Evolutionary conservation across 92 coral and sea anemone species (phyloP).

Genomic region (Parazoanthus atlanticus): DNA sequence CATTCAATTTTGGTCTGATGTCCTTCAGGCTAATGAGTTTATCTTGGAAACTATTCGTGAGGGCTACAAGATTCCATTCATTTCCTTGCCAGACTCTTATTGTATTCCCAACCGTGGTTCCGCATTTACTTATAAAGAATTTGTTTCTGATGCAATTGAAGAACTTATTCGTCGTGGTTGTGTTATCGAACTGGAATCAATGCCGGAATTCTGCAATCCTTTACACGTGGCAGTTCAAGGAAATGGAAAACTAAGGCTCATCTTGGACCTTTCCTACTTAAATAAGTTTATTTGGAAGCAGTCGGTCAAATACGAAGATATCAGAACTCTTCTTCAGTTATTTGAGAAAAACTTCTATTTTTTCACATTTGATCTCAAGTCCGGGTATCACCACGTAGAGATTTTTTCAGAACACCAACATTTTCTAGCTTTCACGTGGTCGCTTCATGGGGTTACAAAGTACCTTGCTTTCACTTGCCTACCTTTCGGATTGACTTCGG

Average conservation of each 20-base stretch:
- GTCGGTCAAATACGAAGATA: no score
- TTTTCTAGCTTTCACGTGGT: no score
- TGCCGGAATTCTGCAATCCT: conserved; percentile 45
- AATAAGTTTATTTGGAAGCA: conserved; percentile 51
- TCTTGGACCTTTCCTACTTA: conserved; percentile 49
- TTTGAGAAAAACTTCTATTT: no score
- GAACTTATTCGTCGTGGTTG: conserved; percentile 54
- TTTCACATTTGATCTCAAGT: no score
- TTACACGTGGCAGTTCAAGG: conserved; percentile 47
- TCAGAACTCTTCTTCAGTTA: no score
- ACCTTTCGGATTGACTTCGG: no score
- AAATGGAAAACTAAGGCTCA: conserved; percentile 40
- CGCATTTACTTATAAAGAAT: conserved; percentile 53
- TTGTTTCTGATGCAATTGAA: conserved; percentile 49
- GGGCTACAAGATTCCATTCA: conserved; percentile 46
- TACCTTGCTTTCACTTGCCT: no score
- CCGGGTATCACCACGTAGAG: no score
- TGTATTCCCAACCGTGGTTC: conserved; percentile 48
- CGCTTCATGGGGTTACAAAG: no score
- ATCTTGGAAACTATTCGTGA: conserved; percentile 46
- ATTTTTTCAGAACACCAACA: no score
- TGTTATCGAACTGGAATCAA: conserved; percentile 37
- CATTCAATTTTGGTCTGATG: conserved; percentile 49
- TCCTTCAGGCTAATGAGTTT: conserved; percentile 39
- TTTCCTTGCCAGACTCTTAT: conserved; percentile 25